Percentiles rank a stretch among this genome's conserved stretches.
Evolutionary conservation across 2,888 invertebrate genomes (phyloP).

Genomic region (Dyspetes luteomarginatus): DNA sequence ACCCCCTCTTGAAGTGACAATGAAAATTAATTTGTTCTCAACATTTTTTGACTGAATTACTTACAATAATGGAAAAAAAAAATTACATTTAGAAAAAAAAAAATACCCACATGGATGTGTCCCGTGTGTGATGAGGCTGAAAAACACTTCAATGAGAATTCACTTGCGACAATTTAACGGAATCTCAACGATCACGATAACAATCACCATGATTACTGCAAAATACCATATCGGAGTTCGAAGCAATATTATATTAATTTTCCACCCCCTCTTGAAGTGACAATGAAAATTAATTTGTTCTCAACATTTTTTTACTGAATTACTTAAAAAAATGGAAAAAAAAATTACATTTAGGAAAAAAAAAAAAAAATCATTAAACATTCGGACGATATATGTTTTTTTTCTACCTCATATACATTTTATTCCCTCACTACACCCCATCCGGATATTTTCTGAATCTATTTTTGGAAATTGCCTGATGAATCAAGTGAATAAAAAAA

Average conservation of each 20-base stretch:
- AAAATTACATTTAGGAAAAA: too few relatives aligned
- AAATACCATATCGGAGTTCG: background rate
- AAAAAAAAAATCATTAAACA: background rate
- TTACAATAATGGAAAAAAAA: too few relatives aligned
- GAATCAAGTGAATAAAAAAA: background rate
- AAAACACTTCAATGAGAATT: too few relatives aligned
- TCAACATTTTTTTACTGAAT: too few relatives aligned
- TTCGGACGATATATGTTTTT: background rate
- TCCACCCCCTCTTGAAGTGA: background rate
- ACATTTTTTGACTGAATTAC: too few relatives aligned
- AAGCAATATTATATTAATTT: background rate
- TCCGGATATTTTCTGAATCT: background rate
- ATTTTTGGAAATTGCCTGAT: background rate
- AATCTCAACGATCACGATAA: conserved; percentile 26
- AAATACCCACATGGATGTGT: too few relatives aligned
- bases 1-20: background rate
- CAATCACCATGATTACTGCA: conserved; percentile 40
- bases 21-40: background rate
- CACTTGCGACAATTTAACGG: too few relatives aligned
- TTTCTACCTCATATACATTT: background rate
- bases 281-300: background rate
- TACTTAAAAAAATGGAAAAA: too few relatives aligned
- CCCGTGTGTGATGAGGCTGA: too few relatives aligned
- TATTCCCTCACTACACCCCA: background rate
- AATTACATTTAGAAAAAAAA: too few relatives aligned